Evolutionary conservation across 2,797 vertebrate genomes (phyloP), one percentile per base, ranked within the genome.

Genomic region (Enoplosus armatus): DNA sequence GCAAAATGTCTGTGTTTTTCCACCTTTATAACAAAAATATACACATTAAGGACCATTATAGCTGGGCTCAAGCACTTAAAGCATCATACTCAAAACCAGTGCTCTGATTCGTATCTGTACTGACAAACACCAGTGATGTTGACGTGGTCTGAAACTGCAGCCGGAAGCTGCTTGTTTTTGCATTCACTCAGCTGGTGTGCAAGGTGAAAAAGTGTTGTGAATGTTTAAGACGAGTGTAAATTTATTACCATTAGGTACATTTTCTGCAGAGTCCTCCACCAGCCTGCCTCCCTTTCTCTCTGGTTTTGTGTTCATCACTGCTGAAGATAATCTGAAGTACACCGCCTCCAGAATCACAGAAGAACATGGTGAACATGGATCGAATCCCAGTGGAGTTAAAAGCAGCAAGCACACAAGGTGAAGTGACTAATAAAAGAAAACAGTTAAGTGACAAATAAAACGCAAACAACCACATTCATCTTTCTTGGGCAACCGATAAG

Each of bases 351-450:
- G 75, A 72, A 72, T 76, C 72, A 53, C 58, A 71, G 63, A 33
- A 50, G 58, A 78, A 83, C 62, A 68, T 26, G 39, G 71, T 56
- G 72, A 86, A 76, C 62, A 56, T 80, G 77, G 72, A 87, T 50
- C 8, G 2, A 75, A 65, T 83, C 84, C 77, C 72, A 81, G 82
- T 11, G 41, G 60, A 62, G 55, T 70, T 71, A 68, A 79, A 82
- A 81, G 75, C 65, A 76, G 72, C n/a, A 22, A 68, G 59, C 54
- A 68, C 81, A 85, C 35, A 68, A 68, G 72, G 75, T 56, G 78
- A 71, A 68, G 50, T 78, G 64, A 73, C 48, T 65, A 43, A 72
- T 73, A 22, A 35, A 41, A 64, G 59, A 51, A 68, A 47, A 53
- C 18, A 69, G 62, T 27, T 63, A 75, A 35, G 66, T 72, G 79